These are phyloP conservation scores for Coptotermes formosanus DNA, from an alignment of 1,140 invertebrate genomes.

Conservation along the genomic window DNA sequence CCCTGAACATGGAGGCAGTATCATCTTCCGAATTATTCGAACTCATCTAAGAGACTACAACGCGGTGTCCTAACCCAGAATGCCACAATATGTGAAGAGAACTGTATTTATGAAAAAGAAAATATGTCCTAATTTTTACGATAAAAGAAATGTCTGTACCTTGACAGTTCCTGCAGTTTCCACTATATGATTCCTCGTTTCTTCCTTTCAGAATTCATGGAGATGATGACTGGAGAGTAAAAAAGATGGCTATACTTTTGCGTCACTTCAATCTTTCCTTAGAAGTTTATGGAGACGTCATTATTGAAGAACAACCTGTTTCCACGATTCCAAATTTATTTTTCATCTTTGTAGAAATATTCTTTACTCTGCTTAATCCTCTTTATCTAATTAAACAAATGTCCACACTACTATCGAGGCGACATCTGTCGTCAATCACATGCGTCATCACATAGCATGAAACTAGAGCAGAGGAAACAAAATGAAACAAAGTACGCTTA, in stretches of 20 bases:
- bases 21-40: too few species aligned
- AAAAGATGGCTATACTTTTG: constrained; percentile 17
- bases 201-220: constrained; percentile 71
- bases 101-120: too few species aligned
- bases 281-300: neutral
- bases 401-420: neutral
- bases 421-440: neutral
- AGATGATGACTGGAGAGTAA: constrained; percentile 83
- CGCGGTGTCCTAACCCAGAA: too few species aligned
- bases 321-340: neutral
- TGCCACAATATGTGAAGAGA: too few species aligned
- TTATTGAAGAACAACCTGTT: neutral
- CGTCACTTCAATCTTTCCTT: neutral
- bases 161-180: too few species aligned
- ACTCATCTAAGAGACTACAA: too few species aligned
- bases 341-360: neutral
- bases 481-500: neutral
- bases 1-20: too few species aligned
- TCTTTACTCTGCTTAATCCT: too few species aligned
- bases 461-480: neutral
- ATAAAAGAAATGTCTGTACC: too few species aligned
- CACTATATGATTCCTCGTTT: constrained; percentile 29
- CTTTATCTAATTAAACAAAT: neutral
- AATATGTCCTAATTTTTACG: too few species aligned
- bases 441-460: neutral